A percentile compares a stretch with the other conserved stretches of the same genome.
Conservation (phyloP, 2,113 vertebrate species). For the Xenotilapia leptura region DNA sequence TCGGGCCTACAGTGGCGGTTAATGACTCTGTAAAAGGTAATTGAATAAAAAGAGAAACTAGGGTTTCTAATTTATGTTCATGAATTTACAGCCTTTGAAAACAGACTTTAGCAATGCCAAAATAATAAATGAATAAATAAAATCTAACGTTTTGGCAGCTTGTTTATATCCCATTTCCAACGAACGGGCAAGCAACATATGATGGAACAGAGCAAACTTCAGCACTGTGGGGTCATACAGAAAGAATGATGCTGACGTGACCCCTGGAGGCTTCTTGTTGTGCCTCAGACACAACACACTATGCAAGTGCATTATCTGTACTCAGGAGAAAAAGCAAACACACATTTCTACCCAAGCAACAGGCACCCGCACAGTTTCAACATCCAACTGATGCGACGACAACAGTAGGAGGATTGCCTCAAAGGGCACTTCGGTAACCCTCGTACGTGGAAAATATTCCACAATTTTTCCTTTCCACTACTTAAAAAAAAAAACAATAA, state of each 20-base stretch:
- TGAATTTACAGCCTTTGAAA: neutral
- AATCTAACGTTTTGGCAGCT: constrained; percentile 2
- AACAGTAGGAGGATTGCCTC: neutral
- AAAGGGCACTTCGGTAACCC: constrained; percentile 16
- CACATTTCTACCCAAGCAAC: neutral
- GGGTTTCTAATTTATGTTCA: neutral
- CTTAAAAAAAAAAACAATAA: neutral
- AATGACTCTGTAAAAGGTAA: constrained; percentile 13
- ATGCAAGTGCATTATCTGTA: constrained; percentile 32
- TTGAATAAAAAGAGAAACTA: neutral
- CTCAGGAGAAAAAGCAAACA: neutral
- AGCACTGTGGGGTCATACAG: neutral
- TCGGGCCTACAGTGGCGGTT: neutral
- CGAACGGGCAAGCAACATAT: constrained; percentile 8
- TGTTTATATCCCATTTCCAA: constrained; percentile 14
- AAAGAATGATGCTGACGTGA: constrained; percentile 23
- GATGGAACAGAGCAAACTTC: constrained; percentile 2
- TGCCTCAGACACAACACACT: constrained; percentile 27
- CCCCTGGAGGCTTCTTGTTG: constrained; percentile 44
- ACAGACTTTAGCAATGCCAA: neutral
- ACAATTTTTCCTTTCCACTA: neutral
- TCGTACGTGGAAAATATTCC: neutral
- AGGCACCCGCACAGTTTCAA: constrained; percentile 3
- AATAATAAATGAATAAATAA: neutral
- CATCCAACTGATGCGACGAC: neutral